A percentile compares a stretch with the other conserved stretches of the same genome.
Conservation (phyloP, 2,888 invertebrate genomes). For the Barypeithes pellucidus region DNA sequence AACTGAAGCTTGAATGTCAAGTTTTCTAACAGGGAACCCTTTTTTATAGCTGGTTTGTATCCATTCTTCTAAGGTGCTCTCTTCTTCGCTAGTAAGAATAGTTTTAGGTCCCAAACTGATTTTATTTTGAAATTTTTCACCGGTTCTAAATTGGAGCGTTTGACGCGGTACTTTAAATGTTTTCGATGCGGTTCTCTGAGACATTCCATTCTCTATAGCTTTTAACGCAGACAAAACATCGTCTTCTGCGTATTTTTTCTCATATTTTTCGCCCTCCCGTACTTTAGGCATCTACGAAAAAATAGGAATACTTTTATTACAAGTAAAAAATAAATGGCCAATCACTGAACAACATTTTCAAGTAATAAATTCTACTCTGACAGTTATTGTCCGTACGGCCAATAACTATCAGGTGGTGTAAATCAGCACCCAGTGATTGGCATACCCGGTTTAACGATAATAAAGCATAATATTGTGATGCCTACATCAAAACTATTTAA, state of each 20-base stretch:
- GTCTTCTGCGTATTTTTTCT: neutral
- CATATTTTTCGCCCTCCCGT: neutral
- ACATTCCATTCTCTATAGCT: neutral
- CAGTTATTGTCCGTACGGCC: neutral
- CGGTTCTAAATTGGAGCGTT: neutral
- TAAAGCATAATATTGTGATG: neutral
- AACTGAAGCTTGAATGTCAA: constrained; percentile 20
- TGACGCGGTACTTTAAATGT: neutral
- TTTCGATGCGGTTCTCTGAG: neutral
- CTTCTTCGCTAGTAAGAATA: neutral
- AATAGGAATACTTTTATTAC: neutral
- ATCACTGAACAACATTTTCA: too few relatives aligned
- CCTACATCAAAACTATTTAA: neutral
- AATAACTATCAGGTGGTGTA: neutral
- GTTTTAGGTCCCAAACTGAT: neutral
- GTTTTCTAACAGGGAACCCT: neutral
- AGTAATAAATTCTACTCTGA: neutral
- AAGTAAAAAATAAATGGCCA: neutral
- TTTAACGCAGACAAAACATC: neutral
- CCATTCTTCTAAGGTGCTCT: constrained; percentile 4
- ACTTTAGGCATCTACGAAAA: neutral
- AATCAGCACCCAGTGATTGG: neutral
- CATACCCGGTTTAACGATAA: neutral
- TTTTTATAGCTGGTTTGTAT: constrained; percentile 5
- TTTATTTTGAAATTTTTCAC: neutral